Conservation (phyloP, 2,113 vertebrate species). For the Procavia capensis region DNA sequence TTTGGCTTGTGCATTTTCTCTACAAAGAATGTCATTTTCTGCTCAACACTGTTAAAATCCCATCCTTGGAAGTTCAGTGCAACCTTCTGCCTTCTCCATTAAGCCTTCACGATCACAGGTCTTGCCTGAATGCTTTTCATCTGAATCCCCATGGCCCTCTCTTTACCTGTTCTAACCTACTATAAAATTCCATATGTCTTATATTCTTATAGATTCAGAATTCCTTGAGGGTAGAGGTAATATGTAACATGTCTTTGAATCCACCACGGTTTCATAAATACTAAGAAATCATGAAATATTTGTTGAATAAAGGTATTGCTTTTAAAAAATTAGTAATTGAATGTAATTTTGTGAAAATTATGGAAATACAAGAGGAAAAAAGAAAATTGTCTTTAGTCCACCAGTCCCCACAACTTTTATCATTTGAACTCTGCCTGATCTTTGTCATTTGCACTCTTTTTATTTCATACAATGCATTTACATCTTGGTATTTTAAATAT, state of each 20-base stretch:
- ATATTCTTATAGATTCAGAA: background rate
- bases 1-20: slow-evolving; percentile 23
- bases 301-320: background rate
- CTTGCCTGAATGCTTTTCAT: background rate
- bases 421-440: background rate
- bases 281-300: background rate
- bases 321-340: background rate
- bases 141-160: background rate
- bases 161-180: background rate
- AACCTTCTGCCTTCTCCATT: background rate
- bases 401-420: background rate
- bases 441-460: slow-evolving; percentile 35
- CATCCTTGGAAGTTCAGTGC: slow-evolving; percentile 10
- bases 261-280: background rate
- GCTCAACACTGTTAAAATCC: slow-evolving; percentile 18
- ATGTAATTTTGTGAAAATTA: background rate
- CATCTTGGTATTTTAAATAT: background rate
- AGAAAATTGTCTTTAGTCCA: background rate
- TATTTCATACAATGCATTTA: background rate
- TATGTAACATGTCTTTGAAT: background rate
- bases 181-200: background rate
- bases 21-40: background rate
- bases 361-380: background rate
- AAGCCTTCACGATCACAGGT: slow-evolving; percentile 3
- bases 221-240: slow-evolving; percentile 38